Evolutionary conservation across 2,797 vertebrate species (phyloP).

Genomic region (Chiroxiphia lanceolata): DNA sequence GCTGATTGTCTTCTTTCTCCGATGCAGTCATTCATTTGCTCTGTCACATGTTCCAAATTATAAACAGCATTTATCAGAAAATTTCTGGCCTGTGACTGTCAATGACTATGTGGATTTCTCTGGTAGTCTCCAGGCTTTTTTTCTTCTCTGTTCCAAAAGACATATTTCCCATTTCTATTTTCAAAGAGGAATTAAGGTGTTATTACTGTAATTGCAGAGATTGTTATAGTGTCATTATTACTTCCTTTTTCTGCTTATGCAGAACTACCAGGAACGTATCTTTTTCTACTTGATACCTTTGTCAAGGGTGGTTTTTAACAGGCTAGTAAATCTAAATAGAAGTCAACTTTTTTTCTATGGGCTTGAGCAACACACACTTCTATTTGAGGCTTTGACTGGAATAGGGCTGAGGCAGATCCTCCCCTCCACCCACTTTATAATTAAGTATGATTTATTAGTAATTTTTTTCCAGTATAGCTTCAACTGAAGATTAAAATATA

Average conservation of each 20-base stretch:
- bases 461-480: neutral
- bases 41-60: neutral
- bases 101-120: neutral
- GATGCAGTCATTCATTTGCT: slow-evolving; percentile 41
- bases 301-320: neutral
- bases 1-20: slow-evolving; percentile 8
- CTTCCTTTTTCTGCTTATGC: neutral
- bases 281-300: neutral
- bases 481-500: neutral
- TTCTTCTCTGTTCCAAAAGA: neutral
- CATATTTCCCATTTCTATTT: neutral
- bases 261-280: neutral
- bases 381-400: neutral
- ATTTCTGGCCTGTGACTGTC: neutral
- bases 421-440: neutral
- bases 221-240: neutral
- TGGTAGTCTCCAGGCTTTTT: neutral
- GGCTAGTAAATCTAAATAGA: neutral
- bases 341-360: neutral
- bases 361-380: neutral
- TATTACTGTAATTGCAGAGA: neutral
- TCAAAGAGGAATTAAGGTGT: neutral
- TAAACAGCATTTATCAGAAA: slow-evolving; percentile 22
- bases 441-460: neutral
- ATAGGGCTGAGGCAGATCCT: neutral